Conservation (phyloP, 1,140 invertebrate genomes). For the Wasmannia auropunctata region DNA sequence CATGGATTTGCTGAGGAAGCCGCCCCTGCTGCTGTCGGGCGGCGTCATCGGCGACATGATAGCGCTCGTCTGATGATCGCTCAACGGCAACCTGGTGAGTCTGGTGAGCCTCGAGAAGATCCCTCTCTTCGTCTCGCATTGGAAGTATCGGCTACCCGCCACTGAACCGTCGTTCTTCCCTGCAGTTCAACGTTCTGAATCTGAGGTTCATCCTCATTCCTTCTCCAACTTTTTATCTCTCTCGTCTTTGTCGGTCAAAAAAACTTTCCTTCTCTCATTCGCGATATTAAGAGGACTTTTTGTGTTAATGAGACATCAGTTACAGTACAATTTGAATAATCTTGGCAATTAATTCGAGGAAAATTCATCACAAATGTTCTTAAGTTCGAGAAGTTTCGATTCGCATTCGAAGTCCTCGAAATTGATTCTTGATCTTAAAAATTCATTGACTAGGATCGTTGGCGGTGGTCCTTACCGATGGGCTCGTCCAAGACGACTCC, state of each 20-base stretch:
- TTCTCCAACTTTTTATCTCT: neutral
- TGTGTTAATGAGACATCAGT: neutral
- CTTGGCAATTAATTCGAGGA: neutral
- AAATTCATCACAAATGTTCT: neutral
- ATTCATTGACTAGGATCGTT: neutral
- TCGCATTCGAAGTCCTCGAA: neutral
- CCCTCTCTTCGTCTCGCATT: conserved; percentile 96
- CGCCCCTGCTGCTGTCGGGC: conserved; percentile 70
- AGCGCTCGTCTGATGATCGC: conserved; percentile 73
- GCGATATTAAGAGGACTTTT: neutral
- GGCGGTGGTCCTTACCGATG: conserved; percentile 89
- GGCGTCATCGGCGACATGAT: conserved; percentile 82
- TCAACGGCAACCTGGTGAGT: conserved; percentile 90
- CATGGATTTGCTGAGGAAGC: conserved; percentile 78
- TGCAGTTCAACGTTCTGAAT: conserved; percentile 79
- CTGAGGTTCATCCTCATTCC: neutral
- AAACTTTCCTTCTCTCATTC: neutral
- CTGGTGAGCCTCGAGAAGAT: conserved; percentile 96
- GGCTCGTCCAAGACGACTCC: conserved; percentile 98
- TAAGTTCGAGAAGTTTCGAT: neutral
- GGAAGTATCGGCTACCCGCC: conserved; percentile 95
- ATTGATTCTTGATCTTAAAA: neutral
- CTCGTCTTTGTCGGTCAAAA: neutral
- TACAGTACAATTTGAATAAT: neutral
- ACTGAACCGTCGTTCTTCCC: conserved; percentile 99